Evolutionary conservation across 2,888 invertebrate species (phyloP), one percentile per base, ranked within the genome.

Genomic region (Drosophila greeni): DNA sequence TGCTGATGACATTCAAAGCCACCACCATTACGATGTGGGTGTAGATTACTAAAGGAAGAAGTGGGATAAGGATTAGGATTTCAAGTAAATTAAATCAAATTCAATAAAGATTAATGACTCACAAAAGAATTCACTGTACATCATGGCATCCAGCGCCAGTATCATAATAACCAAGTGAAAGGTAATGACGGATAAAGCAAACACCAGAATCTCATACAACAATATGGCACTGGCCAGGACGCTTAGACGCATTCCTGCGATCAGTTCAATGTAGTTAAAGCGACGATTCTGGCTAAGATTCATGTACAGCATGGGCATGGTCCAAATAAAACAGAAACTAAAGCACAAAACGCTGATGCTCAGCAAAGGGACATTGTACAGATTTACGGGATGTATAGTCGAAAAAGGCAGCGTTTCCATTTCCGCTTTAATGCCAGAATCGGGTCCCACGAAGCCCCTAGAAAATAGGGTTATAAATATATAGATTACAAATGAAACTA

Each of bases 1-100:
- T 11, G 20, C 70, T 67, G 20, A 67, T 16, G 1, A 73, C 57
- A 34, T 59, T 74, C 0, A 76, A 7, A 2, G 61, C 69, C 11
- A 51, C 24, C 6, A 65, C 5, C 9, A 73, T 7, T 3, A 74
- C 1, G 7, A 39, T 3, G 23, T 57, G 26, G 7, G 23, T 2
- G 14, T 16, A 29, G 0, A 26, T 11, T 6, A 36, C 55, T 55
- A 9, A 8, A 1, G 18, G 0, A 42, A 5, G 5, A 66, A 29
- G 8, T 29, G 1, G 29, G 29, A 11, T 29, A 11, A 4, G 29
- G 29, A 11, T 29, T 11, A 29, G 11, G 4, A 11, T 4, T 4
- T 29, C 4, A 29, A 29, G 7, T 11, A 26, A 26, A 29, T 26
- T 6, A 9, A 26, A 26, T 26, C 9, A 26, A 18, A 23, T 40